Base-by-base conservation (phyloP, 1,140 invertebrate genomes). In the Musca vetustissima region DNA sequence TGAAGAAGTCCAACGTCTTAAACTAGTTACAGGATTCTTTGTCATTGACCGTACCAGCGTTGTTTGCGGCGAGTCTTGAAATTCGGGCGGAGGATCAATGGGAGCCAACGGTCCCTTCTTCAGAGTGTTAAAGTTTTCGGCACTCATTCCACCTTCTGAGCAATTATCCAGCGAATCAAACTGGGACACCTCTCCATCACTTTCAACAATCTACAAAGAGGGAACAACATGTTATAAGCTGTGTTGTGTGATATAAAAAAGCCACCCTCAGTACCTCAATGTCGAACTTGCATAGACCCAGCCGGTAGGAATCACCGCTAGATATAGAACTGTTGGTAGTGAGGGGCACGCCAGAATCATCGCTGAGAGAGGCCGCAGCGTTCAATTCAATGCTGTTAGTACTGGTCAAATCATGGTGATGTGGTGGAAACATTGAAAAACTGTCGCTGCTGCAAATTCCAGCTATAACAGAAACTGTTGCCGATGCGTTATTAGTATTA, bases 21-120 rank as follows among this genome's bases (percentile, higher is more conserved):
- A 65, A 32, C 76, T 80, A 15, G 76, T 80, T 9, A 79, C 76
- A 48, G 78, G 75, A 47, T 75, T 80, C 66, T 78, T 78, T 7
- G 76, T 76, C n/a, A 80, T 75, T 36, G 75, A 76, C 17, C 81
- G 75, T 69, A 82, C 75, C 14, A 83, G 71, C n/a, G 78, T 80
- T 69, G 78, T 75, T 70, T 83, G 76, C 21, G 84, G 75, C 55
- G 82, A 77, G 71, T 84, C 75, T 83, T 93, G 92, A 83, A 93
- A 93, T 74, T 93, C 90, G 17, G 88, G 88, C 4, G 92, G 92
- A 65, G 91, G 92, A 74, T 92, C 91, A 73, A 93, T 92, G 17
- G 90, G 88, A 36, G 87, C 85, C 65, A 87, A 85, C 21, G 90
- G 90, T 24, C 89, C 90, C 83, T 93, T 93, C 75, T 92, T 93